Percentiles rank a stretch among this genome's conserved stretches.
phyloP scores from a whole-genome alignment of 2,797 vertebrate genomes.

The Semotilus atromaculatus region DNA sequence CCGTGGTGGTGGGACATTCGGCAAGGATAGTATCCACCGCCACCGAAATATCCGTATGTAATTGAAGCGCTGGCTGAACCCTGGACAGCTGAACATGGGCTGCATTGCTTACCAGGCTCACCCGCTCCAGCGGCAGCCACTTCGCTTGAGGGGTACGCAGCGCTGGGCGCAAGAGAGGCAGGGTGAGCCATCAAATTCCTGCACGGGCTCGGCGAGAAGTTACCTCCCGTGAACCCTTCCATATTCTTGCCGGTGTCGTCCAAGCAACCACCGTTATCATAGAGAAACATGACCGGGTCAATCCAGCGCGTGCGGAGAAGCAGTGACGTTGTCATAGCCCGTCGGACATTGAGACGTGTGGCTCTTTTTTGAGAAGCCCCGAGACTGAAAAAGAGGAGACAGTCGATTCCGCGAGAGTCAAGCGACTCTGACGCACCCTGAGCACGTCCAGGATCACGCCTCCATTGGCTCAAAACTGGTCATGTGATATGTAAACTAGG shows the following conservation, averaged over 20 bases:
- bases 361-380: slow-evolving; percentile 78
- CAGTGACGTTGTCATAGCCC: slow-evolving; percentile 99
- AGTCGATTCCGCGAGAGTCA: slow-evolving; percentile 82
- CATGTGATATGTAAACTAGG: slow-evolving; percentile 97
- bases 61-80: slow-evolving; percentile 91
- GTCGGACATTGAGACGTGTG: slow-evolving; percentile 88
- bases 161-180: slow-evolving; percentile 88
- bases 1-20: slow-evolving; percentile 90
- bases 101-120: slow-evolving; percentile 95
- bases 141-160: slow-evolving; percentile 87
- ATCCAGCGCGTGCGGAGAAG: slow-evolving; percentile 98
- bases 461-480: slow-evolving; percentile 86
- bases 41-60: slow-evolving; percentile 96
- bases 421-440: slow-evolving; percentile 85
- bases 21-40: slow-evolving; percentile 93
- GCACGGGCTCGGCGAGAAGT: slow-evolving; percentile 94
- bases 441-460: slow-evolving; percentile 78
- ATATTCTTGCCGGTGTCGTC: slow-evolving; percentile 97
- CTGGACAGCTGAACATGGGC: slow-evolving; percentile 94
- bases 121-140: slow-evolving; percentile 86
- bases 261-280: slow-evolving; percentile 87
- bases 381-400: slow-evolving; percentile 88
- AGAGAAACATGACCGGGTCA: slow-evolving; percentile 99
- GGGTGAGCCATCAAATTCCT: slow-evolving; percentile 95
- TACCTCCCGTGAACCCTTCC: slow-evolving; percentile 88